Base-by-base conservation (phyloP, 2,888 invertebrate genomes). In the Cosmopolites sordidus region DNA sequence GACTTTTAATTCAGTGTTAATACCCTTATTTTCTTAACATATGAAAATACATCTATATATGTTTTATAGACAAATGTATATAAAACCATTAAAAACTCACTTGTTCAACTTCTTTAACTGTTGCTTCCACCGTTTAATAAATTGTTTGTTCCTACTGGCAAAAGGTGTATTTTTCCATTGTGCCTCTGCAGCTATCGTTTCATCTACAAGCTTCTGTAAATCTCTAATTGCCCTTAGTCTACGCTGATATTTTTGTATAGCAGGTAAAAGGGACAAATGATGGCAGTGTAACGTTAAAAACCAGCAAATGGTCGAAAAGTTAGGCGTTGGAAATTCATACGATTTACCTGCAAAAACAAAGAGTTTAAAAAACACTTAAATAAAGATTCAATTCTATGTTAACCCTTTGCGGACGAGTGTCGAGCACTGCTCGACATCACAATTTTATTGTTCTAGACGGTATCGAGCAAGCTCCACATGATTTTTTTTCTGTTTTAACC, bases 271-370 rank as follows among this genome's bases (percentile, higher is more conserved):
- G 6, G 93, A 88, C 52, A 97, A 80, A 70, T 97, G 96, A 73
- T 96, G 94, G 73, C 91, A 89, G 73, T 95, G 92, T 37, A 97
- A 78, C 0, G 97, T 95, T 42, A 98, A 78, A 76, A 95, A 97
- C 92, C 97, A 98, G 71, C 97, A 98, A 63, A 94, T 91, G 0
- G 97, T 96, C 59, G 92, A 89, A 75, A 99, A 99, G 68, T 93
- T 96, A 1, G 89, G 83, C 47, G 88, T 86, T 8, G 82, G 81
- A 84, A 87, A 88, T 43, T 78, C 76, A 70, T 83, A 81, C 1
- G 75, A 75, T 43, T 76, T 77, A 56, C 75, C 80, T 81, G 64
- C 5, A 64, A 63, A 33, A 4, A n/a, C n/a, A n/a, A n/a, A n/a
- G n/a, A n/a, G n/a, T n/a, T n/a, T n/a, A n/a, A n/a, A n/a, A n/a